Evolutionary conservation across 2,113 vertebrate genomes (phyloP), one percentile per base, ranked within the genome.

Genomic region (Leucopsar rothschildi): DNA sequence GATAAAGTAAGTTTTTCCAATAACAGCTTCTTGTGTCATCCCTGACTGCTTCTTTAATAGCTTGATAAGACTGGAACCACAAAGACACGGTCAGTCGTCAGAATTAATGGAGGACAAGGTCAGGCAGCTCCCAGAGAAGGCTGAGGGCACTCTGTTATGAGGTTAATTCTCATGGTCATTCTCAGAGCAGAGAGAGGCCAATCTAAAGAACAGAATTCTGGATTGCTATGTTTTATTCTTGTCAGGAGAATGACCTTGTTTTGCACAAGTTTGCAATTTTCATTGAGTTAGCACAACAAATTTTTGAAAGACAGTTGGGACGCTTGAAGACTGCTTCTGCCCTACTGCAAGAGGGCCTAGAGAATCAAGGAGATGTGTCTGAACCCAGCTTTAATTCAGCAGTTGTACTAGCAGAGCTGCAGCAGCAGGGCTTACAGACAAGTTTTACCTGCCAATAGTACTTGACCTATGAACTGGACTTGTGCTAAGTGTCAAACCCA

Each of bases 111-210:
- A 82, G 35, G 35, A 82, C 39, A 52, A 86, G 66, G 55, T 76
- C 66, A 76, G 53, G 40, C 63, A 69, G 71, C 44, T 90, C 68
- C 83, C 83, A 88, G 39, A 69, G 28, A 69, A 80, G 63, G 59
- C 49, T 33, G 19, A 90, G 63, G 22, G 63, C 60, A 31, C 64
- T 82, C 49, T 0, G 0, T 68, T 75, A 76, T 0, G 0, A 92
- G 28, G 71, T 47, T 40, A 69, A 75, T 80, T 93, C 63, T 86
- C 81, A 65, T 7, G n/a, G 66, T 33, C 59, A 12, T 5, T 40
- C 59, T 47, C 21, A 60, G 40, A 85, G 66, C 50, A 49, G 33
- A 72, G 52, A 60, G 24, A 76, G 37, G 3, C 1, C 2, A 27
- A 52, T 23, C 15, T 23, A 45, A 73, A 50, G 20, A 89, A 25